Percentiles rank a stretch among this genome's conserved stretches.
phyloP scores from a whole-genome alignment of 2,888 invertebrate genomes.

The Aspidapion aeneum region DNA sequence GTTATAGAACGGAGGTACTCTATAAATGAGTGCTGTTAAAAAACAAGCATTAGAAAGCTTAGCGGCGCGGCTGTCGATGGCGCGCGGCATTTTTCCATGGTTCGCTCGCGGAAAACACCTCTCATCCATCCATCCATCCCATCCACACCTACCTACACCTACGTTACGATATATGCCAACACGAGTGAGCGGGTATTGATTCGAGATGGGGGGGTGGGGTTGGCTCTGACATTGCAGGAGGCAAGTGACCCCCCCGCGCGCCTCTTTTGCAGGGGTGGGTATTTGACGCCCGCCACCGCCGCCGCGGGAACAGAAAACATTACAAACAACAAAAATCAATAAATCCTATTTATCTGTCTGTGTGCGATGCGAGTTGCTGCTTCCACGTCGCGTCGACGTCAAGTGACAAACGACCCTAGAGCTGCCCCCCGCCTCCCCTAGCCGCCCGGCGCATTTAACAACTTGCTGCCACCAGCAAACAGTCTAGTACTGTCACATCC shows the following conservation, averaged over 20 bases:
- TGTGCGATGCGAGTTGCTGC: no score
- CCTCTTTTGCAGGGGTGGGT: not conserved
- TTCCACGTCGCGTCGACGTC: constrained; percentile 3
- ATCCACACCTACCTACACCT: no score
- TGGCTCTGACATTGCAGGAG: no score
- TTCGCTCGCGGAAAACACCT: not conserved
- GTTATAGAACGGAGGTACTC: no score
- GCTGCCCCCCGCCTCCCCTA: no score
- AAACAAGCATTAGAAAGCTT: not conserved
- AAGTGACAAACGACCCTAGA: constrained; percentile 3
- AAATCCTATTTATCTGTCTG: constrained; percentile 4
- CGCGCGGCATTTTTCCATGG: not conserved
- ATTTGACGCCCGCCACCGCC: not conserved
- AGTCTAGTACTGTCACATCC: no score
- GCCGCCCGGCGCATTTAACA: no score
- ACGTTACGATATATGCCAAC: no score
- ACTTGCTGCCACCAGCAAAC: no score
- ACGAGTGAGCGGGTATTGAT: not conserved
- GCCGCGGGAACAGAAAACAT: not conserved
- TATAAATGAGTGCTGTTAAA: not conserved
- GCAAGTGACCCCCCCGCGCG: not conserved
- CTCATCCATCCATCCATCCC: no score
- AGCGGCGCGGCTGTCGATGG: no score
- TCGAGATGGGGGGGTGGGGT: not conserved
- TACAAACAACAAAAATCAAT: constrained; percentile 3